These are phyloP conservation scores for Delia radicum DNA, from an alignment of 1,140 invertebrate species.

Conservation along the genomic window DNA sequence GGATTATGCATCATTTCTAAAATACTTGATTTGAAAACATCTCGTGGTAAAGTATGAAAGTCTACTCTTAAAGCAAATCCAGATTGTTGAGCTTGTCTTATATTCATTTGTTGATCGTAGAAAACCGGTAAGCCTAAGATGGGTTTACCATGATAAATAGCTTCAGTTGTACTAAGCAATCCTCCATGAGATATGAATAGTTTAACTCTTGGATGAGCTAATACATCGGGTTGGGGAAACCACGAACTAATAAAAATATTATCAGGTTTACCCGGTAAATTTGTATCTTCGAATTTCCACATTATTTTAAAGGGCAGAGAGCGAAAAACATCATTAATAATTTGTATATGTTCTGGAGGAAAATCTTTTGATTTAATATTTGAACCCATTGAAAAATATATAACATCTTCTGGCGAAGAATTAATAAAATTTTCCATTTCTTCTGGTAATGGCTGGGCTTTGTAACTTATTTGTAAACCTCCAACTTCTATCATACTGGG, in stretches of 20 bases:
- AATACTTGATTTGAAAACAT: slow-evolving; percentile 44
- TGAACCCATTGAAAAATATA: slow-evolving; percentile 71
- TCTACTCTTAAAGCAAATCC: slow-evolving; percentile 56
- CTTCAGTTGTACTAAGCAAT: slow-evolving; percentile 71
- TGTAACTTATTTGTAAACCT: slow-evolving; percentile 61
- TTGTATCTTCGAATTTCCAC: neutral
- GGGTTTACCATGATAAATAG: slow-evolving; percentile 69
- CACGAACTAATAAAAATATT: slow-evolving; percentile 36
- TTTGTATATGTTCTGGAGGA: neutral
- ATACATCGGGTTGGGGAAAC: slow-evolving; percentile 72
- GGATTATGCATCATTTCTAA: slow-evolving; percentile 32
- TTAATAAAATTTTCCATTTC: slow-evolving; percentile 59
- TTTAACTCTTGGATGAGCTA: slow-evolving; percentile 69
- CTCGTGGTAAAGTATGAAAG: slow-evolving; percentile 27
- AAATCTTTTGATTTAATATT: slow-evolving; percentile 56
- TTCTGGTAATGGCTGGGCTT: slow-evolving; percentile 50
- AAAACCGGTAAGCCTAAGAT: slow-evolving; percentile 71
- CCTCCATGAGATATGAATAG: slow-evolving; percentile 75
- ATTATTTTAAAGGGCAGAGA: neutral
- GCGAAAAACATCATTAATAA: neutral
- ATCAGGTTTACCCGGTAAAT: slow-evolving; percentile 8
- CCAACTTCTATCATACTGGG: slow-evolving; percentile 56
- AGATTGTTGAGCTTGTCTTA: slow-evolving; percentile 55
- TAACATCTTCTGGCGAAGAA: slow-evolving; percentile 62
- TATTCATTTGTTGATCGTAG: slow-evolving; percentile 64